Base-by-base conservation (phyloP, 1,140 invertebrate species). In the Limonius californicus region DNA sequence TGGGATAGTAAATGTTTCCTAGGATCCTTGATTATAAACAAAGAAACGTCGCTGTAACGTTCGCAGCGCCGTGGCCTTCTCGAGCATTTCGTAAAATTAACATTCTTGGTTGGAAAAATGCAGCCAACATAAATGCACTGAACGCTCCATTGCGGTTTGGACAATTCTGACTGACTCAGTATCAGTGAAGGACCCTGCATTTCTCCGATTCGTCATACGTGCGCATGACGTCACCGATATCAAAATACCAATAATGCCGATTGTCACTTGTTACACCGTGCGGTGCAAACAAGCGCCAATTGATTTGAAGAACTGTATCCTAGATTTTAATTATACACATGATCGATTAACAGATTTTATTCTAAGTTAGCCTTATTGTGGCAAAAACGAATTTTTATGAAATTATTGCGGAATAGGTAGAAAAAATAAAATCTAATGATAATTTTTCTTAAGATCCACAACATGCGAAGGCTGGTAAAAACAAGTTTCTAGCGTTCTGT, bases 71-170 rank as follows among this genome's bases (percentile, higher is more conserved):
- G n/a, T n/a, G n/a, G n/a, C n/a, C n/a, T n/a, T n/a, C n/a, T n/a
- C n/a, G n/a, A n/a, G n/a, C n/a, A n/a, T n/a, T n/a, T n/a, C n/a
- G n/a, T n/a, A n/a, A n/a, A n/a, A n/a, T n/a, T n/a, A n/a, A n/a
- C n/a, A n/a, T n/a, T n/a, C n/a, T n/a, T n/a, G n/a, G n/a, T n/a
- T n/a, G n/a, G n/a, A n/a, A n/a, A n/a, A n/a, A n/a, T n/a, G n/a
- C n/a, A n/a, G n/a, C n/a, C n/a, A n/a, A n/a, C n/a, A n/a, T 45
- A 45, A 15, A 45, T 15, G 43, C 15, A 45, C 43, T n/a, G 7
- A 7, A 50, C 16, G 9, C 14, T 50, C 6, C 42, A 18, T 50
- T 59, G 14, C 59, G 59, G 59, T 65, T 62, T 61, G 56, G 56
- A 57, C 58, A 54, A 61, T 61, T 65, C 56, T 19, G 16, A 50